These are phyloP conservation scores for Sebastes vulpes DNA, from an alignment of 2,797 vertebrate species.

Conservation along the genomic window DNA sequence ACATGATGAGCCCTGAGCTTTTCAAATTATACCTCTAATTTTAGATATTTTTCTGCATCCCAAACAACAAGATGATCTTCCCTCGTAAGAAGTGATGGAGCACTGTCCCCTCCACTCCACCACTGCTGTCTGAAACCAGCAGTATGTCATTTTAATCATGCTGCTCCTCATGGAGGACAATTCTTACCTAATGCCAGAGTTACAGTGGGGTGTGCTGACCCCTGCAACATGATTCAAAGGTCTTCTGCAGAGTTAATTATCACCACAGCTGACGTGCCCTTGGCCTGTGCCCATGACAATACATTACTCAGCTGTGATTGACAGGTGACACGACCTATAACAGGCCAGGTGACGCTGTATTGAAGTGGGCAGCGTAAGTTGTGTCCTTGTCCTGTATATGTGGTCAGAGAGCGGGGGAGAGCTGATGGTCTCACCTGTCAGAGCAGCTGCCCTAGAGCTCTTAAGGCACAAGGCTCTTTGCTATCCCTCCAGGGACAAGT, in stretches of 20 bases:
- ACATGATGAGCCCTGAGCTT: neutral
- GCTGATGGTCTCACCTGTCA: constrained; percentile 59
- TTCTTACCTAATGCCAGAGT: constrained; percentile 23
- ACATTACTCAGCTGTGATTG: constrained; percentile 62
- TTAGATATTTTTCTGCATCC: neutral
- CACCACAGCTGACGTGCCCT: constrained; percentile 37
- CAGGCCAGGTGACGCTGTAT: constrained; percentile 36
- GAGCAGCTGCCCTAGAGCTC: constrained; percentile 39
- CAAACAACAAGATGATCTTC: constrained; percentile 29
- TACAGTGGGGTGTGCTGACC: constrained; percentile 31
- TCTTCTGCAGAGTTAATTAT: constrained; percentile 63
- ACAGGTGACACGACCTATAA: constrained; percentile 66
- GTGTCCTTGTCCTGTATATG: constrained; percentile 64
- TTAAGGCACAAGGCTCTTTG: constrained; percentile 42
- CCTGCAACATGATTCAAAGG: constrained; percentile 47
- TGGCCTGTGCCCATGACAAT: constrained; percentile 50
- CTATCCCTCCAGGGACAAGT: constrained; percentile 17
- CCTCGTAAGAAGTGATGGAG: constrained; percentile 1
- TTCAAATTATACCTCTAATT: neutral
- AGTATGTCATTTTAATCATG: constrained; percentile 40
- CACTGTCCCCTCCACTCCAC: neutral
- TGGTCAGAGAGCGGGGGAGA: constrained; percentile 34
- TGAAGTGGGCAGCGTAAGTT: constrained; percentile 42
- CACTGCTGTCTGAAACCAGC: constrained; percentile 4
- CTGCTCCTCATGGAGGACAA: constrained; percentile 11